Evolutionary conservation across 2,113 vertebrate species (phyloP).

Genomic region (Gymnobelideus leadbeateri): DNA sequence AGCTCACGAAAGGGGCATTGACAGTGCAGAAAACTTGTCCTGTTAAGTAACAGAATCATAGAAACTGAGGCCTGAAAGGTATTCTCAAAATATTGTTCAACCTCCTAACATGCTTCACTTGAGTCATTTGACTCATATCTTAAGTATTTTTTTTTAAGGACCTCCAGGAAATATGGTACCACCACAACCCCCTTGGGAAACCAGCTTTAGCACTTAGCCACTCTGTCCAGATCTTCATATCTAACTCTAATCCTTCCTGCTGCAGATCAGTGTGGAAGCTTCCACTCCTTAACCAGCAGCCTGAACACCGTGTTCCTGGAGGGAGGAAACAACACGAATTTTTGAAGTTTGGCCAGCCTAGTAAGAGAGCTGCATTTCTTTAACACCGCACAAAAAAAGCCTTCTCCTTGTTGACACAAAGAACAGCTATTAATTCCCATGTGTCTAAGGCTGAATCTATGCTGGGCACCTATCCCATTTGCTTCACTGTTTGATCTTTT

Average conservation of each 20-base stretch:
- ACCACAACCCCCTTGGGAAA: slow-evolving; percentile 62
- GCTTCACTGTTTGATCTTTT: slow-evolving; percentile 58
- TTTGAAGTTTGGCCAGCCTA: slow-evolving; percentile 70
- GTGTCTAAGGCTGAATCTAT: slow-evolving; percentile 49
- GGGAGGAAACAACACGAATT: slow-evolving; percentile 27
- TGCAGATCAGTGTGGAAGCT: slow-evolving; percentile 60
- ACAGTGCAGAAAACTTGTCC: not conserved
- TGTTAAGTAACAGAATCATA: not conserved
- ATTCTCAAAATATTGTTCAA: no score
- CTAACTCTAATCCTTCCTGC: slow-evolving; percentile 71
- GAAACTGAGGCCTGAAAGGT: not conserved
- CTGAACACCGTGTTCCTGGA: slow-evolving; percentile 70
- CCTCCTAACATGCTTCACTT: no score
- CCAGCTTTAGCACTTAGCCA: slow-evolving; percentile 7
- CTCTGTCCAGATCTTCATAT: slow-evolving; percentile 57
- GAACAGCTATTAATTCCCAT: slow-evolving; percentile 67
- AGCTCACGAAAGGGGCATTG: not conserved
- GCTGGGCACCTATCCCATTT: slow-evolving; percentile 56
- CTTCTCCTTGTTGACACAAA: slow-evolving; percentile 69
- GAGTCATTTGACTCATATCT: not conserved
- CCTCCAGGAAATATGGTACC: not conserved
- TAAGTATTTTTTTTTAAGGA: not conserved
- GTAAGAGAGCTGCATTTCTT: slow-evolving; percentile 73
- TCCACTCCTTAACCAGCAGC: slow-evolving; percentile 60
- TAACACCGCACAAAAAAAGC: slow-evolving; percentile 14